Evolutionary conservation across 30 jellyfish, hydroid and myxozoan genomes (phyloP).

Genomic region (Hydra vulgaris): DNA sequence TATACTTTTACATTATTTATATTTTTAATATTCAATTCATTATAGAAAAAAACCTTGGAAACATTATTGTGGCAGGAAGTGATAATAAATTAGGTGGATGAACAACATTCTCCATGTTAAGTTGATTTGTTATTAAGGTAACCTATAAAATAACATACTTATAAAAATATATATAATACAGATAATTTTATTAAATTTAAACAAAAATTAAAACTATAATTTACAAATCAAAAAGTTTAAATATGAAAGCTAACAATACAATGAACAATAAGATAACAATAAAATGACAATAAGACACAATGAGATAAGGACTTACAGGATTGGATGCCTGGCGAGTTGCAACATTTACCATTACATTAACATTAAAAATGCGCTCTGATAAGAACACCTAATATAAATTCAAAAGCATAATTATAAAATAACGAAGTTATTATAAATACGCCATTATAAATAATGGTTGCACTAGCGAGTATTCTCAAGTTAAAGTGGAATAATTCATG

Average conservation of each 20-base stretch:
- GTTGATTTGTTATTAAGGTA: slow-evolving; percentile 20
- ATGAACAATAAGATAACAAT: too few relatives aligned
- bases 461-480: too few relatives aligned
- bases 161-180: too few relatives aligned
- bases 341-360: slow-evolving; percentile 78
- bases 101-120: slow-evolving; percentile 10
- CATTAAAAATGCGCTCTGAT: slow-evolving; percentile 70
- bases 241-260: too few relatives aligned
- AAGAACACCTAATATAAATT: slow-evolving; percentile 57
- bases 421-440: not conserved
- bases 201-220: too few relatives aligned
- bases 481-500: too few relatives aligned
- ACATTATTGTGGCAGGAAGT: slow-evolving; percentile 71
- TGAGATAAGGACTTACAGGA: slow-evolving; percentile 82
- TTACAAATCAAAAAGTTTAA: too few relatives aligned
- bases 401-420: not conserved
- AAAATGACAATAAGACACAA: too few relatives aligned
- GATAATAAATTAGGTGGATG: slow-evolving; percentile 47
- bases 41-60: slow-evolving; percentile 53
- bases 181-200: too few relatives aligned
- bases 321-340: slow-evolving; percentile 85
- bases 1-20: too few relatives aligned
- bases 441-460: too few relatives aligned
- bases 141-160: slow-evolving; percentile 35
- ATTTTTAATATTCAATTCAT: not conserved